A percentile compares a stretch with the other conserved stretches of the same genome.
Evolutionary conservation across 1,140 invertebrate species (phyloP).

Genomic region (Coptotermes formosanus): DNA sequence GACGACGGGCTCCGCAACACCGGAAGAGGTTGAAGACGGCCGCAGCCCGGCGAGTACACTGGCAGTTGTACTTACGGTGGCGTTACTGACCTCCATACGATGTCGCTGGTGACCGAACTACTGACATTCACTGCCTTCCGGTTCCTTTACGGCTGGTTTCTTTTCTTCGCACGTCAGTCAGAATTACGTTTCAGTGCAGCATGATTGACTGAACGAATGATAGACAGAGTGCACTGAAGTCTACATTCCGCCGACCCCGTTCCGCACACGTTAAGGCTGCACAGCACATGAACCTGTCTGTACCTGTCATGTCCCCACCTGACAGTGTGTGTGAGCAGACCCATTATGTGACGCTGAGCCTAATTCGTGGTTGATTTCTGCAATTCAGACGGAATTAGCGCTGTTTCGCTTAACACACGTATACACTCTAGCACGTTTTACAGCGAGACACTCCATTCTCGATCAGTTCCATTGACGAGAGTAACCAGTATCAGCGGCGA

Average conservation of each 20-base stretch:
- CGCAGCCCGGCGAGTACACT: not conserved
- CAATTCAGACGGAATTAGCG: not conserved
- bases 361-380: not conserved
- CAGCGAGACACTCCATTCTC: not conserved
- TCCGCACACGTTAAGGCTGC: not conserved
- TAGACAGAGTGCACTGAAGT: not conserved
- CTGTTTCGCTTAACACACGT: not conserved
- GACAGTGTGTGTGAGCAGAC: not conserved
- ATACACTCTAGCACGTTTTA: not conserved
- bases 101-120: not conserved
- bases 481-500: not conserved
- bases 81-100: not conserved
- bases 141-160: not conserved
- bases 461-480: not conserved
- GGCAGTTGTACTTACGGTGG: not conserved
- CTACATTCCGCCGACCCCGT: not conserved
- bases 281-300: not conserved
- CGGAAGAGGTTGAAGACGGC: not conserved
- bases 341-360: not conserved
- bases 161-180: not conserved
- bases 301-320: too few relatives aligned
- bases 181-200: not conserved
- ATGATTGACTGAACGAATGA: not conserved
- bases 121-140: too few relatives aligned
- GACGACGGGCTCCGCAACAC: not conserved